These are phyloP conservation scores for Mustela nigripes DNA, from an alignment of 2,113 vertebrate genomes.

Conservation along the genomic window DNA sequence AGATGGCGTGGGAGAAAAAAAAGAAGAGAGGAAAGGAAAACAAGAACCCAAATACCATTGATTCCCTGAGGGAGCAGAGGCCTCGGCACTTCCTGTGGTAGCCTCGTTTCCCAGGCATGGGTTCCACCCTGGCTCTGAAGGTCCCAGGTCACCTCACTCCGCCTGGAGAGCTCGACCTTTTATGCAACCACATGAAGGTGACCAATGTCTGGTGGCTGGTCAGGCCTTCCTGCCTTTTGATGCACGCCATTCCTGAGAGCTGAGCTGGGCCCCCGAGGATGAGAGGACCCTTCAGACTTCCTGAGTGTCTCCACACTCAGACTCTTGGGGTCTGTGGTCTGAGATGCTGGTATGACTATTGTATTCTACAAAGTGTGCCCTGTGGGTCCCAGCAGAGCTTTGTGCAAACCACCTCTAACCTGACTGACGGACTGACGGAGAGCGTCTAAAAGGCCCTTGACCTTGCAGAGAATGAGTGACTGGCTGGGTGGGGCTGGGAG, in stretches of 20 bases:
- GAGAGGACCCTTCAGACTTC: slow-evolving; percentile 73
- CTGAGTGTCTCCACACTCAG: slow-evolving; percentile 75
- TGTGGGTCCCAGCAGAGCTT: slow-evolving; percentile 22
- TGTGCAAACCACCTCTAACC: neutral
- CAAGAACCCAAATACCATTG: slow-evolving; percentile 26
- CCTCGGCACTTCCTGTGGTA: neutral
- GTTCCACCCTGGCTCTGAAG: neutral
- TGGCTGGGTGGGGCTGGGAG: neutral
- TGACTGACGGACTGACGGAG: neutral
- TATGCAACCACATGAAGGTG: slow-evolving; percentile 72
- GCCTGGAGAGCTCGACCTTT: slow-evolving; percentile 57
- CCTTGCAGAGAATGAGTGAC: neutral
- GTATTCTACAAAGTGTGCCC: slow-evolving; percentile 46
- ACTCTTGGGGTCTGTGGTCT: slow-evolving; percentile 75
- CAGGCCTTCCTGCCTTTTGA: slow-evolving; percentile 80
- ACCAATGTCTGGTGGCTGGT: slow-evolving; percentile 75
- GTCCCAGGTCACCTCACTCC: slow-evolving; percentile 8
- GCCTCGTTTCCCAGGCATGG: neutral
- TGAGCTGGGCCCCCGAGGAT: slow-evolving; percentile 53
- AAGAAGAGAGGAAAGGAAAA: slow-evolving; percentile 7
- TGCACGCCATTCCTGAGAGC: slow-evolving; percentile 71
- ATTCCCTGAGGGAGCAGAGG: neutral
- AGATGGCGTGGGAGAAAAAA: neutral
- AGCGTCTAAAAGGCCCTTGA: slow-evolving; percentile 31
- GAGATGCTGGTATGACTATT: slow-evolving; percentile 58